Conservation (phyloP, 2,888 invertebrate species). For the Phragmatobia fuliginosa region DNA sequence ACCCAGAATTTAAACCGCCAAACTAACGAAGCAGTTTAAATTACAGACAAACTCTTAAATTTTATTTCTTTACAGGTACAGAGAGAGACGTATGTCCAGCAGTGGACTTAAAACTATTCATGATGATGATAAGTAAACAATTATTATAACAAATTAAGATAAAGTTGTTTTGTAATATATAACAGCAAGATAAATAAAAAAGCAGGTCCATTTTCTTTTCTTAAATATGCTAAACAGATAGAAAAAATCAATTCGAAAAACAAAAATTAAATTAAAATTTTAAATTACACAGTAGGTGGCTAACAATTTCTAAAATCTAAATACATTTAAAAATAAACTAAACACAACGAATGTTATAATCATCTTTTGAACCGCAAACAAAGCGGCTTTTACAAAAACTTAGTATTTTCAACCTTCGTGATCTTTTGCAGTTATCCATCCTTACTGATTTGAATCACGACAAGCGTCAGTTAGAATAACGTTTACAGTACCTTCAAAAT, state of each 20-base stretch:
- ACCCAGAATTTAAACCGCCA: too few relatives aligned
- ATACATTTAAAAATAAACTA: background rate
- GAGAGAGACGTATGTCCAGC: too few relatives aligned
- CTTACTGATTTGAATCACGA: conserved; percentile 45
- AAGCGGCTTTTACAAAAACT: conserved; percentile 22
- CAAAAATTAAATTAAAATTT: too few relatives aligned
- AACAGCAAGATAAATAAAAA: too few relatives aligned
- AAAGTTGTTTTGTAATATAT: too few relatives aligned
- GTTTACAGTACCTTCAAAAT: conserved; percentile 40
- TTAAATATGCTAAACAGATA: too few relatives aligned
- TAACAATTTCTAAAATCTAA: background rate
- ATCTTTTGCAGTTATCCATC: conserved; percentile 20
- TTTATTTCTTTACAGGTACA: background rate
- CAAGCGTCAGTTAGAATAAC: conserved; percentile 50
- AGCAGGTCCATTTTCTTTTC: too few relatives aligned
- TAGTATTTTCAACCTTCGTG: conserved; percentile 32
- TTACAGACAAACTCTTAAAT: too few relatives aligned
- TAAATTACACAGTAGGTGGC: too few relatives aligned
- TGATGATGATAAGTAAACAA: background rate
- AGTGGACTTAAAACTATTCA: too few relatives aligned
- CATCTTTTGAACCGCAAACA: conserved; percentile 16
- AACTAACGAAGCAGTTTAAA: too few relatives aligned
- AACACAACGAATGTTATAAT: background rate
- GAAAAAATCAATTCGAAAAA: too few relatives aligned
- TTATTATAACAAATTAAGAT: background rate